Evolutionary conservation across 2,797 vertebrate species (phyloP), one percentile per base, ranked within the genome.

Genomic region (Enteromius viviparus): DNA sequence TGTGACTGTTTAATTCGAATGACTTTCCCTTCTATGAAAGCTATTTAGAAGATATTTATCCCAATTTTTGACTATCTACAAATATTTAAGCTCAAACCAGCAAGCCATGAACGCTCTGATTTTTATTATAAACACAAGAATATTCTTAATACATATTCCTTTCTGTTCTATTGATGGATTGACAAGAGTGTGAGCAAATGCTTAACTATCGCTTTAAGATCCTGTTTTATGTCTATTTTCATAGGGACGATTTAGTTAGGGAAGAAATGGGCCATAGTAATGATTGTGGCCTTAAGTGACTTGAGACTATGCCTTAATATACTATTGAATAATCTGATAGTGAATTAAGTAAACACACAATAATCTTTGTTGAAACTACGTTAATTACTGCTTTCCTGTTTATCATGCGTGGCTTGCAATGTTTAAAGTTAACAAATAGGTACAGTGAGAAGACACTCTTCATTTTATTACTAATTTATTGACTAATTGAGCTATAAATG

Each of bases 271-370:
- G 15, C 26, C 21, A 17, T 34, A 15, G 12, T 45, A 29, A 58
- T 14, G 64, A 40, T 23, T 34, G 11, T 81, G 40, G n/a, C 79
- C 40, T 71, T 45, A 49, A 72, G 19, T 62, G 40, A 71, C 68
- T 40, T 71, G 32, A 55, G 23, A 45, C 21, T 71, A 19, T 47
- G 19, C 21, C 66, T 80, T 80, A 34, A 47, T 47, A 32, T 10
- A 21, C 70, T 26, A 21, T 40, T 79, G 8, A 23, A 70, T 70
- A 15, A 58, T 3, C 23, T 79, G 66, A 37, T 23, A 53, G 47
- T 10, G 19, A 51, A 34, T 37, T 55, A 26, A 55, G 12, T 40
- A 64, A 32, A 64, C 26, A 32, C 15, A 21, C 53, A 62, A 1
- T 40, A 26, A 26, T 26, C 53, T 40, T 58, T 6, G 26, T 51